These are phyloP conservation scores for Musca domestica DNA, from an alignment of 1,140 invertebrate species.

Conservation along the genomic window DNA sequence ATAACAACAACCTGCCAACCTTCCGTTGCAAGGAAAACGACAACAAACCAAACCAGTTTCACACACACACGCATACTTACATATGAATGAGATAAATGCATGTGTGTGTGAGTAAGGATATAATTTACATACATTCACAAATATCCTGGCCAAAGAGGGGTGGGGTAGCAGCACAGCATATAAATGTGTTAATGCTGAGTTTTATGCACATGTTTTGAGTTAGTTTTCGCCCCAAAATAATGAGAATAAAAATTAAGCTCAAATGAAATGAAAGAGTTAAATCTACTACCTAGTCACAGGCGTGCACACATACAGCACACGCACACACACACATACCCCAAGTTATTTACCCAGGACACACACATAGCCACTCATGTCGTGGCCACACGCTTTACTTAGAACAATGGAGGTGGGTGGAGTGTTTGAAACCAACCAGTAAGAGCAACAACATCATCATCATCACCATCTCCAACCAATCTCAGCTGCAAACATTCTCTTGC, in stretches of 20 bases:
- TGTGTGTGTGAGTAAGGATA: neutral
- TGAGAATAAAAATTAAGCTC: conserved; percentile 19
- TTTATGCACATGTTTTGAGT: conserved; percentile 19
- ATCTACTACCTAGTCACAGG: neutral
- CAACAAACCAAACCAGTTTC: neutral
- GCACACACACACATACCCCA: neutral
- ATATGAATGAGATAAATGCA: conserved; percentile 3
- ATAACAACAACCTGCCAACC: conserved; percentile 7
- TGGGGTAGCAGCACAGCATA: neutral
- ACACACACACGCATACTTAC: neutral
- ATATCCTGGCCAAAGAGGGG: no score
- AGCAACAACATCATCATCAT: neutral
- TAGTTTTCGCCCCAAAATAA: conserved; percentile 21
- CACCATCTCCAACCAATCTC: neutral
- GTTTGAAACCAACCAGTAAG: conserved; percentile 2
- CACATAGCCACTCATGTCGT: neutral
- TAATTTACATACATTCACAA: neutral
- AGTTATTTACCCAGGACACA: conserved; percentile 4
- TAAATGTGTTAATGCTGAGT: conserved; percentile 17
- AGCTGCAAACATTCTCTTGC: neutral
- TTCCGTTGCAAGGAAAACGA: conserved; percentile 5
- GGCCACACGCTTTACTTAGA: neutral
- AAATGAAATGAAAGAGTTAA: conserved; percentile 18
- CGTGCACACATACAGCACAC: neutral
- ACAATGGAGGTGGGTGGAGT: conserved; percentile 17